These are phyloP conservation scores for Marcusenius ussheri DNA, from an alignment of 2,113 vertebrate species.

Conservation along the genomic window DNA sequence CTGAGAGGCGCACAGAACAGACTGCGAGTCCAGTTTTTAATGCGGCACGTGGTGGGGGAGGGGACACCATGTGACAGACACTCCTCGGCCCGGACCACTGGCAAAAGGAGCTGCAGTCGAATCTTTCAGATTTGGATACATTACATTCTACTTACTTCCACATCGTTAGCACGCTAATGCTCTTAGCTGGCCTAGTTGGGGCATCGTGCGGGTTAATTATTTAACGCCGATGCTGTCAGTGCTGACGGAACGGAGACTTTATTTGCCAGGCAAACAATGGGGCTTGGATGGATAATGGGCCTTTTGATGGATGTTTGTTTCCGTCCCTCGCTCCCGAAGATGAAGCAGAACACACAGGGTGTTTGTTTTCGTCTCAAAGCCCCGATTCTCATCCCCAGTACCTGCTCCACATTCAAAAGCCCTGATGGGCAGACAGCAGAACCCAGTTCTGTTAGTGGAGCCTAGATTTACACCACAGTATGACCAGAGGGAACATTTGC, in stretches of 20 bases:
- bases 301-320: conserved; percentile 23
- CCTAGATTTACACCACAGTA: not conserved
- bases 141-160: conserved; percentile 52
- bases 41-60: conserved; percentile 11
- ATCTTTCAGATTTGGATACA: conserved; percentile 51
- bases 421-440: not conserved
- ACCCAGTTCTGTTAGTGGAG: not conserved
- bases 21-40: conserved; percentile 17
- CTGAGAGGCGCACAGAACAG: not conserved
- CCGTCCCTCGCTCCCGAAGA: not conserved
- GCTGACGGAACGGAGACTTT: conserved; percentile 33
- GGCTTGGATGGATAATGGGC: conserved; percentile 36
- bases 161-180: conserved; percentile 50
- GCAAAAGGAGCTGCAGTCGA: conserved; percentile 52
- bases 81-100: conserved; percentile 33
- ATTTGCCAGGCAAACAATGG: conserved; percentile 17
- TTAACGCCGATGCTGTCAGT: conserved; percentile 27
- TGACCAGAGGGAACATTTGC: not conserved
- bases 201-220: conserved; percentile 29
- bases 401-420: not conserved
- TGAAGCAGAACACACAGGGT: conserved; percentile 12
- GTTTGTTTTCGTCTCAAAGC: conserved; percentile 16
- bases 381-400: not conserved
- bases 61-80: not conserved
- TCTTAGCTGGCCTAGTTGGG: conserved; percentile 20